Conservation (phyloP, 2,113 vertebrate genomes). For the Kryptolebias marmoratus region DNA sequence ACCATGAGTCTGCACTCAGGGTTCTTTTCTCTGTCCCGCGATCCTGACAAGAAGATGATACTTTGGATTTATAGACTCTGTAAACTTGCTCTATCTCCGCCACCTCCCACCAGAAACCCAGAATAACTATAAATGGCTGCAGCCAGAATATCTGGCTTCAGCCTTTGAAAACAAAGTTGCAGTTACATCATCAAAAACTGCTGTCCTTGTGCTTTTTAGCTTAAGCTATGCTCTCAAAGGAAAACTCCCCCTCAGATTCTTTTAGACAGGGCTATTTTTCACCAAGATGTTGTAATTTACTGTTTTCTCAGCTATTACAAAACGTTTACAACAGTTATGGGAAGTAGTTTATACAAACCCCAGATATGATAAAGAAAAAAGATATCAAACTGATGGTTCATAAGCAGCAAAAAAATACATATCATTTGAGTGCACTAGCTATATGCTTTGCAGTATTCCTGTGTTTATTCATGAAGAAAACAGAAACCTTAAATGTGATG, state of each 20-base stretch:
- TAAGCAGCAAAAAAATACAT: no score
- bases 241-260: slow-evolving; percentile 41
- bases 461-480: no score
- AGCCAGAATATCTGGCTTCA: slow-evolving; percentile 48
- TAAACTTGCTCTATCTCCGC: slow-evolving; percentile 19
- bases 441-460: no score
- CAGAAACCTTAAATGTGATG: no score
- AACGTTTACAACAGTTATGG: background rate
- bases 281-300: slow-evolving; percentile 10
- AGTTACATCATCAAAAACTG: slow-evolving; percentile 53
- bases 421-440: no score
- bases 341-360: background rate
- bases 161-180: slow-evolving; percentile 44
- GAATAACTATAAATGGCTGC: slow-evolving; percentile 11
- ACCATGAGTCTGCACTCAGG: no score
- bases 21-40: no score
- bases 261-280: slow-evolving; percentile 26
- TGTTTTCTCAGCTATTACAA: slow-evolving; percentile 10
- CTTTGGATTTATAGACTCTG: slow-evolving; percentile 34
- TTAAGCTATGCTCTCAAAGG: slow-evolving; percentile 26
- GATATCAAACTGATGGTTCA: no score
- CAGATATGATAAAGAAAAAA: background rate
- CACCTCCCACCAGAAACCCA: slow-evolving; percentile 28
- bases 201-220: slow-evolving; percentile 35
- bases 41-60: slow-evolving; percentile 17